A percentile compares a stretch with the other conserved stretches of the same genome.
phyloP scores from a whole-genome alignment of 2,113 vertebrate genomes.

The Nothoprocta pentlandii region DNA sequence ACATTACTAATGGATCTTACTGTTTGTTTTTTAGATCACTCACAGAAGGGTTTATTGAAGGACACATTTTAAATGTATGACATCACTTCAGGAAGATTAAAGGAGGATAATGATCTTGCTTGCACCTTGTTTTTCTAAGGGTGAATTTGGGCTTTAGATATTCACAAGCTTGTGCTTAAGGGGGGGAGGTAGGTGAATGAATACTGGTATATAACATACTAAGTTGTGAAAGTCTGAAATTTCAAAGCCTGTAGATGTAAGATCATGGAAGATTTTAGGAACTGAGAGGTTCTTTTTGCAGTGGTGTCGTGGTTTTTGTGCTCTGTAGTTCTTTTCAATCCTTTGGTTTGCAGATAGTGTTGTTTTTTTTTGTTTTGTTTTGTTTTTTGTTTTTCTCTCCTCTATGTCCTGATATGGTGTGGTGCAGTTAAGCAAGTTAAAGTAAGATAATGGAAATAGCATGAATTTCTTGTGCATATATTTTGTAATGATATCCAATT shows the following conservation, averaged over 20 bases:
- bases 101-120: slow-evolving; percentile 32
- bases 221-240: neutral
- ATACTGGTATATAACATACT: neutral
- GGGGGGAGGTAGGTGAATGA: neutral
- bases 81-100: slow-evolving; percentile 51
- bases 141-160: slow-evolving; percentile 33
- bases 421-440: neutral
- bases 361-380: no score
- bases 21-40: slow-evolving; percentile 63
- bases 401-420: neutral
- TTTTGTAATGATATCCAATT: neutral
- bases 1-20: neutral
- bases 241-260: neutral
- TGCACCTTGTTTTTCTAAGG: slow-evolving; percentile 54
- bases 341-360: neutral
- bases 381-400: neutral
- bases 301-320: neutral
- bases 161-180: neutral
- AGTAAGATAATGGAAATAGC: neutral
- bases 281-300: neutral
- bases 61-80: slow-evolving; percentile 67
- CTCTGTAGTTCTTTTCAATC: neutral
- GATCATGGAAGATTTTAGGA: neutral
- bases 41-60: slow-evolving; percentile 64
- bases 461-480: neutral